Conservation (phyloP, 2,888 invertebrate genomes). For the Spilosoma lubricipeda region DNA sequence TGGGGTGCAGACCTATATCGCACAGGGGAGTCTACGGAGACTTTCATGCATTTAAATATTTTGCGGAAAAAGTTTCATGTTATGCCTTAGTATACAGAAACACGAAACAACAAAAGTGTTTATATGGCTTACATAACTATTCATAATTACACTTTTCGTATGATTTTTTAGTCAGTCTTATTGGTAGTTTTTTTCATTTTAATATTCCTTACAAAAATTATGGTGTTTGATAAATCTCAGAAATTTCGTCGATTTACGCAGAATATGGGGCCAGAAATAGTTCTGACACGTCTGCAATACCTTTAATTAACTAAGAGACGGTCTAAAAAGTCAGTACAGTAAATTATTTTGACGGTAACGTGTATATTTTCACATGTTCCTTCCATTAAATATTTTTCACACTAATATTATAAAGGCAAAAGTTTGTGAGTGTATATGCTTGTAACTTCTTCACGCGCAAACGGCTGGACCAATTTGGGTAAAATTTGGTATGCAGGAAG, state of each 20-base stretch:
- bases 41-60: background rate
- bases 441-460: too few species aligned
- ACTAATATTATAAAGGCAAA: too few species aligned
- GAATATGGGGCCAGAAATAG: background rate
- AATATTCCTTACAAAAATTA: background rate
- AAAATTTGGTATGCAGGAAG: too few species aligned
- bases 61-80: too few species aligned
- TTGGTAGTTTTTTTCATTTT: background rate
- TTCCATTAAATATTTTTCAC: background rate
- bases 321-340: too few species aligned
- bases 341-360: too few species aligned
- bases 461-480: too few species aligned
- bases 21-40: conserved; percentile 58
- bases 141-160: background rate
- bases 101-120: too few species aligned
- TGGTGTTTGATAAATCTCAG: background rate
- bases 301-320: too few species aligned
- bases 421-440: too few species aligned
- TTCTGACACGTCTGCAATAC: too few species aligned
- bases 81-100: background rate
- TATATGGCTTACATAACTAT: too few species aligned
- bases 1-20: conserved; percentile 74
- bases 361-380: background rate
- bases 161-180: background rate
- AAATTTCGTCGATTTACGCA: background rate